Base-by-base conservation (phyloP, 2,797 vertebrate species). In the Chelon auratus region DNA sequence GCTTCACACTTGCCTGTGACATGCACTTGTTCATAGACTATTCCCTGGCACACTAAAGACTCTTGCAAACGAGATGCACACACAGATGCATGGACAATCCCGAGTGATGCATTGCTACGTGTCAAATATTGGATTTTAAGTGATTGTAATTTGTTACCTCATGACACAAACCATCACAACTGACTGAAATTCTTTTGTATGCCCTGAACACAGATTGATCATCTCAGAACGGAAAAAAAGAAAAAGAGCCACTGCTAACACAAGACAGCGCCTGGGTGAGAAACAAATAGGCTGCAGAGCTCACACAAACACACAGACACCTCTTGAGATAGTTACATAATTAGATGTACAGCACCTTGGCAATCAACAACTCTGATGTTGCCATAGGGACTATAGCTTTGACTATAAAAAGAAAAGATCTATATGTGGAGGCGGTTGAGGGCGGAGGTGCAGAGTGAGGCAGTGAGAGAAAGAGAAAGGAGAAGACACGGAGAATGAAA, bases 331-430 rank as follows among this genome's bases (percentile, higher is more conserved):
- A 72, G 84, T 92, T 90, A 90, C 87, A 88, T 90, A 91, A 93
- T 91, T 93, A 90, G 83, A 92, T 56, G 72, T 90, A 85, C 84
- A 82, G 87, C 86, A 89, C 83, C 88, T 89, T 87, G 87, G 90
- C 90, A 92, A 93, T 93, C 92, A 93, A 91, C 92, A 93, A 88
- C 88, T 82, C 83, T 78, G 88, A 92, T 81, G 91, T 87, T 92
- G 82, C 91, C 88, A 91, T 92, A 87, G 90, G 93, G 91, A 93
- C 92, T 87, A 89, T 70, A 71, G 84, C 86, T 86, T 78, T 79
- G 83, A 90, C 85, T 91, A 92, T 93, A 93, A 93, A 92, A 93
- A 91, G 90, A 90, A 84, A 85, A 83, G 84, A 92, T 92, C 91
- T 85, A 93, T 91, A 90, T 82, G 82, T 82, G 89, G 80, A 91